Conservation (phyloP, 2,113 vertebrate genomes). For the Bucco capensis region DNA sequence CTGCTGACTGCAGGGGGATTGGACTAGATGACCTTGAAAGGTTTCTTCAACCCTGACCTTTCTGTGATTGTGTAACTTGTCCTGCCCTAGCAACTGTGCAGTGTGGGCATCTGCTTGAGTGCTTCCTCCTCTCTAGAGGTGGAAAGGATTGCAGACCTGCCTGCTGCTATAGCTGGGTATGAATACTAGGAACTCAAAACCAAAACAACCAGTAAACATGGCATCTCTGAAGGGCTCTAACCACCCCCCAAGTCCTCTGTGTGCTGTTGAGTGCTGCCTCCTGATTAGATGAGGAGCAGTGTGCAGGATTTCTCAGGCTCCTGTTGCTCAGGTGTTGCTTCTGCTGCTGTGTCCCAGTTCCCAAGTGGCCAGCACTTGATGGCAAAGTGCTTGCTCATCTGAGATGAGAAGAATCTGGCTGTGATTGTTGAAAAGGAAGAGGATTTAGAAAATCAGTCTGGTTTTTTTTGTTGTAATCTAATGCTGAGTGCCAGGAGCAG, state of each 20-base stretch:
- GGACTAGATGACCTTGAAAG: too few species aligned
- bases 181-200: not conserved
- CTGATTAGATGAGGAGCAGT: conserved; percentile 29
- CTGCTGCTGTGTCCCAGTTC: not conserved
- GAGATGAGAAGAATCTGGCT: not conserved
- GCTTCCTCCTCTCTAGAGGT: not conserved
- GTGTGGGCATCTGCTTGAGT: not conserved
- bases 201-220: not conserved
- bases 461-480: not conserved
- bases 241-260: not conserved
- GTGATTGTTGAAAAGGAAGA: not conserved
- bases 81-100: not conserved
- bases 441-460: not conserved
- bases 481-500: not conserved
- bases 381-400: not conserved
- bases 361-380: not conserved
- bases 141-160: not conserved
- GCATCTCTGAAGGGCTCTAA: not conserved
- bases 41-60: too few species aligned
- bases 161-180: not conserved
- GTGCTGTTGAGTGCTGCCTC: not conserved
- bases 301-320: conserved; percentile 1
- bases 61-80: not conserved
- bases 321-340: not conserved
- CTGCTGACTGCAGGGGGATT: too few species aligned